Conservation (phyloP, 2,113 vertebrate genomes). For the Hepsetus odoe region DNA sequence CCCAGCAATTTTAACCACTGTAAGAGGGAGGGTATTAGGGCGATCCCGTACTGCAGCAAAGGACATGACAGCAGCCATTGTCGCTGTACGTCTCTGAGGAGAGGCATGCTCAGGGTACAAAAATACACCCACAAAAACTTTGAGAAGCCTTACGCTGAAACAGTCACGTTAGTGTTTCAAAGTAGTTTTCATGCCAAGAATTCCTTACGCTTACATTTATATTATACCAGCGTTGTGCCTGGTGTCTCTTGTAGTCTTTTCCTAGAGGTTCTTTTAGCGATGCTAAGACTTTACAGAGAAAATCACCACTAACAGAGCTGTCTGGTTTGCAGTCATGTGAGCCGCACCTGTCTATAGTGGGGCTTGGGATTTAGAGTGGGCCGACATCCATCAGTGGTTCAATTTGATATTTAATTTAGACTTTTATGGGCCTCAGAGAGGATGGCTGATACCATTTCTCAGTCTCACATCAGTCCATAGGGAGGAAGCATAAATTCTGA, state of each 20-base stretch:
- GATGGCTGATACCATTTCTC: slow-evolving; percentile 75
- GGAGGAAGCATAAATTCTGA: slow-evolving; percentile 75
- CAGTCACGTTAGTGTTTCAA: slow-evolving; percentile 31
- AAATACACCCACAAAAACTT: slow-evolving; percentile 66
- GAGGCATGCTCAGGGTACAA: slow-evolving; percentile 65
- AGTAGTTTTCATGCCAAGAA: slow-evolving; percentile 26
- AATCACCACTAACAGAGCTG: slow-evolving; percentile 72
- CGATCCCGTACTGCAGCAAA: slow-evolving; percentile 60
- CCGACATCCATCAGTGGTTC: slow-evolving; percentile 77
- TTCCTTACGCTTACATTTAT: slow-evolving; percentile 7
- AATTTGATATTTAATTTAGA: slow-evolving; percentile 83
- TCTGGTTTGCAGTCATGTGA: slow-evolving; percentile 71
- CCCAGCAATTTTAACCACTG: slow-evolving; percentile 70
- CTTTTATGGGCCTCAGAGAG: slow-evolving; percentile 80
- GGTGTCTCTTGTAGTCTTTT: background rate
- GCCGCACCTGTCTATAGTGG: slow-evolving; percentile 68
- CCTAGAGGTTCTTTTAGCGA: background rate
- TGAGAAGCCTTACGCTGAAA: slow-evolving; percentile 51
- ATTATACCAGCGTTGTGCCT: background rate
- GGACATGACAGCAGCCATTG: slow-evolving; percentile 68
- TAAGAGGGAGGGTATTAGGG: slow-evolving; percentile 65
- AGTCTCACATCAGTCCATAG: slow-evolving; percentile 65
- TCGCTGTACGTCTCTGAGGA: slow-evolving; percentile 60
- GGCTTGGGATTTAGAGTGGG: slow-evolving; percentile 62
- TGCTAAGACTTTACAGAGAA: slow-evolving; percentile 40